These are phyloP conservation scores for Pseudobourletiella spinata DNA, from an alignment of 1,140 invertebrate genomes.

Conservation along the genomic window DNA sequence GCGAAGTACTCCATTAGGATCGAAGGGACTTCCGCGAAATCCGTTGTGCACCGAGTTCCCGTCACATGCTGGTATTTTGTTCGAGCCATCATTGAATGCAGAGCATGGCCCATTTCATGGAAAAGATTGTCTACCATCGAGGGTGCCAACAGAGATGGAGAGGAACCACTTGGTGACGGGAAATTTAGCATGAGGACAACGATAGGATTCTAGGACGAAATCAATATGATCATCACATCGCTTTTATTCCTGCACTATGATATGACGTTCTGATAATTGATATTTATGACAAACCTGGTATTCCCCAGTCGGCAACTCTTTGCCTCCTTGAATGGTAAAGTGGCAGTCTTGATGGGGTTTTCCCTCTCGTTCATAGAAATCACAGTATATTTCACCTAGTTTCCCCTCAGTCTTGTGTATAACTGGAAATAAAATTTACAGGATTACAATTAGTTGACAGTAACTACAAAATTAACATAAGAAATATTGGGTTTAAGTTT, in stretches of 20 bases:
- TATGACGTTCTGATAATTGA: not conserved
- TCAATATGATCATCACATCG: not conserved
- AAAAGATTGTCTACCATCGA: slow-evolving; percentile 90
- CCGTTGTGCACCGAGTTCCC: slow-evolving; percentile 91
- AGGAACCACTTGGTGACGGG: slow-evolving; percentile 49
- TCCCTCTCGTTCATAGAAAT: slow-evolving; percentile 79
- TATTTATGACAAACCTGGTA: slow-evolving; percentile 55
- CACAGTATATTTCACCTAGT: slow-evolving; percentile 94
- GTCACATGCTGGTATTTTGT: slow-evolving; percentile 95
- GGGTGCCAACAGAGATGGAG: slow-evolving; percentile 69
- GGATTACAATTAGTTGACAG: not conserved
- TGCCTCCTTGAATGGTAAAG: slow-evolving; percentile 93
- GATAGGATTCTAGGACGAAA: slow-evolving; percentile 61
- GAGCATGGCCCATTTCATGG: slow-evolving; percentile 98
- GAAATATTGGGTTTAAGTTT: not conserved
- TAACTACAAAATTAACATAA: not conserved
- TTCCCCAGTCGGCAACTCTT: slow-evolving; percentile 62
- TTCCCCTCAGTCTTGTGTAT: slow-evolving; percentile 64
- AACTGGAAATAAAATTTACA: slow-evolving; percentile 42
- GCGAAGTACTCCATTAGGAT: slow-evolving; percentile 98
- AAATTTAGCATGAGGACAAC: slow-evolving; percentile 91
- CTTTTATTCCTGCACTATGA: too few relatives aligned
- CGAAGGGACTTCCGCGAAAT: slow-evolving; percentile 97
- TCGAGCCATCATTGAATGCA: slow-evolving; percentile 96
- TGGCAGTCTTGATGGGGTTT: slow-evolving; percentile 98